Conservation (phyloP, 2,888 invertebrate species). For the Pilophorus perplexus region DNA sequence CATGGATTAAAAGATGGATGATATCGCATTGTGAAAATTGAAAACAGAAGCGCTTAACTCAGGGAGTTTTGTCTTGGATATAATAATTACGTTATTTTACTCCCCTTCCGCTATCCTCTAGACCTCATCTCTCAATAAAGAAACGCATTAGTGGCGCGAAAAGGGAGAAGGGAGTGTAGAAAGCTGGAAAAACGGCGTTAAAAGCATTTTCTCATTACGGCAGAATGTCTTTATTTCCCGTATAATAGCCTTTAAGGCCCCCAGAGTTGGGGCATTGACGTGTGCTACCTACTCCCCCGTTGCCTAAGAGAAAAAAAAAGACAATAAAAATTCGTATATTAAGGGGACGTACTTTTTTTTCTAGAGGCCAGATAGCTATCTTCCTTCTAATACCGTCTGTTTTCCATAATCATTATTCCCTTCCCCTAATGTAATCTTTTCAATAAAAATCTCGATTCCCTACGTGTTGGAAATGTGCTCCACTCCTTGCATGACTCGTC, state of each 20-base stretch:
- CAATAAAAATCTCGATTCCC: slow-evolving; percentile 13
- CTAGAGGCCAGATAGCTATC: not conserved
- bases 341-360: not conserved
- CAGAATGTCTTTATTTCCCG: slow-evolving; percentile 42
- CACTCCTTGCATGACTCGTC: too few species aligned
- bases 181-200: slow-evolving; percentile 47
- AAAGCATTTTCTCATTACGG: slow-evolving; percentile 51
- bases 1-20: too few species aligned
- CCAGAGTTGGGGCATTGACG: slow-evolving; percentile 13
- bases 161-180: not conserved
- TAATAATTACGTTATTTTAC: slow-evolving; percentile 44
- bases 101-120: not conserved
- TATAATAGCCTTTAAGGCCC: slow-evolving; percentile 31
- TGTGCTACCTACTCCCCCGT: slow-evolving; percentile 4
- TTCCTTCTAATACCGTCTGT: slow-evolving; percentile 20
- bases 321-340: slow-evolving; percentile 9
- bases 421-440: not conserved
- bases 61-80: slow-evolving; percentile 42
- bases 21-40: too few species aligned
- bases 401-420: slow-evolving; percentile 4
- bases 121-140: slow-evolving; percentile 39
- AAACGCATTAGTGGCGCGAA: slow-evolving; percentile 45
- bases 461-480: not conserved
- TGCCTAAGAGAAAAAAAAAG: slow-evolving; percentile 1
- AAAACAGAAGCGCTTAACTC: slow-evolving; percentile 19